phyloP scores from a whole-genome alignment of 2,113 vertebrate genomes.

The Prochilodus magdalenae region DNA sequence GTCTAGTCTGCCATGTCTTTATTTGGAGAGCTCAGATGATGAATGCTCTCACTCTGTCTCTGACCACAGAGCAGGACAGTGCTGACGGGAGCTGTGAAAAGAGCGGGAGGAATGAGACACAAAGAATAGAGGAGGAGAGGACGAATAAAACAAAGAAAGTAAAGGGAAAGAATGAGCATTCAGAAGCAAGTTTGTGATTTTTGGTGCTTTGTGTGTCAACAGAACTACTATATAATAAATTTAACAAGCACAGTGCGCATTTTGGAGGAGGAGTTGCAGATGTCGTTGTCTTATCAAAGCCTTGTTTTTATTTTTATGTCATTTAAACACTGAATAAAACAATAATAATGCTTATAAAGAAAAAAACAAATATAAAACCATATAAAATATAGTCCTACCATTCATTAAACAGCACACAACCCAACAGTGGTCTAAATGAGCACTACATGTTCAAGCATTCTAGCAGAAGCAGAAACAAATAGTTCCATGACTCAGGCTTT shows the following conservation, averaged over 20 bases:
- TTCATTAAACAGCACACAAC: too few relatives aligned
- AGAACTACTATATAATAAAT: not conserved
- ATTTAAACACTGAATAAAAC: too few relatives aligned
- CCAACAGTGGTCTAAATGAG: too few relatives aligned
- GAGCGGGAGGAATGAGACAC: not conserved
- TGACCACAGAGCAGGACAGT: constrained; percentile 37
- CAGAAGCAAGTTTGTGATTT: not conserved
- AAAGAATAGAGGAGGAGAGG: constrained; percentile 36
- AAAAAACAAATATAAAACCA: too few relatives aligned
- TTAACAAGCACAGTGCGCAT: not conserved
- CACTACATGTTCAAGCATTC: too few relatives aligned
- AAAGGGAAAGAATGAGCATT: constrained; percentile 11
- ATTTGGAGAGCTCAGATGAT: constrained; percentile 45
- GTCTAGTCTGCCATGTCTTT: constrained; percentile 56
- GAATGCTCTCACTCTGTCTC: constrained; percentile 39
- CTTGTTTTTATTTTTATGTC: too few relatives aligned
- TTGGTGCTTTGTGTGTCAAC: not conserved
- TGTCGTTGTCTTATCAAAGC: not conserved
- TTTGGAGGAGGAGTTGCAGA: not conserved
- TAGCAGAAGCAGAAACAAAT: too few relatives aligned
- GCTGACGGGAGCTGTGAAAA: constrained; percentile 20
- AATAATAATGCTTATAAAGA: too few relatives aligned
- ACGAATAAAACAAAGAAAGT: constrained; percentile 21
- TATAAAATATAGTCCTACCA: too few relatives aligned
- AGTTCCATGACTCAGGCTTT: too few relatives aligned